Evolutionary conservation across 2,888 invertebrate genomes (phyloP), one percentile per base, ranked within the genome.

Genomic region (Agrochola macilenta): DNA sequence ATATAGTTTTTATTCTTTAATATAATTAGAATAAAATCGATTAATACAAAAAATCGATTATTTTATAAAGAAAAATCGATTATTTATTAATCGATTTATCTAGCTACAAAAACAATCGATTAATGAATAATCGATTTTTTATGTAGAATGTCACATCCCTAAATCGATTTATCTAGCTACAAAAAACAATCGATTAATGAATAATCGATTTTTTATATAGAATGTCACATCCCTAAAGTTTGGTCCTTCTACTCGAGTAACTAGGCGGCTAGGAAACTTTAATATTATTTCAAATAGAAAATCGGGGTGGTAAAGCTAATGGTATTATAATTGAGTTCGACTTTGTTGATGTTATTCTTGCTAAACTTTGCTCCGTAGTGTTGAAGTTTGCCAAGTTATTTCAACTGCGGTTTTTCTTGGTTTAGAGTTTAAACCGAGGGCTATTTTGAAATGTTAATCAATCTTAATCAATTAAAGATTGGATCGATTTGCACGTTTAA

Each of bases 281-380:
- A 1, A 61, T 82, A 66, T 71, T 71, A 66, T 78, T 77, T 79
- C n/a, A 69, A 69, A 69, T 65, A 79, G 65, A 58, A 66, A 70
- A 73, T 72, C 30, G 20, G 35, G 65, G 17, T 73, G 69, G 46
- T 8, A 66, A 71, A 66, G 57, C 73, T 69, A 49, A 69, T 78
- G 60, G 64, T 64, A 54, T 81, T 81, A 72, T 61, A 78, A 83
- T 61, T 49, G 65, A 83, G 72, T 78, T 81, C 39, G 64, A 49
- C 54, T 71, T 64, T 83, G 84, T 83, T 83, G 65, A 43, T 81
- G 61, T 83, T 81, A 73, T 83, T 79, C 65, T 81, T 69, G 57
- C 35, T 73, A 20, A 73, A 80, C 49, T 78, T 78, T 71, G 68
- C 49, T 35, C 52, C 61, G 26, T 60, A 30, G 46, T 52, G 35